Percentiles rank a stretch among this genome's conserved stretches.
These are phyloP conservation scores for Aotus griseimembra DNA, from an alignment of 2,797 vertebrate genomes.

Conservation along the genomic window DNA sequence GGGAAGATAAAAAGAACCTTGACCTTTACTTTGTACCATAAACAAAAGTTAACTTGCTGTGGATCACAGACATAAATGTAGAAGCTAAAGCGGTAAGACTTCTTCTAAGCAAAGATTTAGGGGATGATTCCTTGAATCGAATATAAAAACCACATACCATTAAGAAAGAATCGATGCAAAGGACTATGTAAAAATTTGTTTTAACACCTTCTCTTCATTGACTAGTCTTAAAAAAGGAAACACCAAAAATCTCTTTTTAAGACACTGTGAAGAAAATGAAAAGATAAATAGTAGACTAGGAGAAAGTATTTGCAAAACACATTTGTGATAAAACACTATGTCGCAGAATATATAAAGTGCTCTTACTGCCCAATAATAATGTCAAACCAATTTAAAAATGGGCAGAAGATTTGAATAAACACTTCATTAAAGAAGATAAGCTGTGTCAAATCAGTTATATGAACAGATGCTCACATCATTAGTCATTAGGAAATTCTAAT, in stretches of 20 bases:
- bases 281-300: background rate
- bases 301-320: background rate
- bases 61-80: slow-evolving; percentile 7
- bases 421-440: background rate
- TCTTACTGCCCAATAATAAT: background rate
- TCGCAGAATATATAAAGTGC: background rate
- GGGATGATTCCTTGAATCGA: slow-evolving; percentile 19
- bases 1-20: background rate
- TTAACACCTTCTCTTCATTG: background rate
- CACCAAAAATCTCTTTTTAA: background rate
- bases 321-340: background rate
- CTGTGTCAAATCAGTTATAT: background rate
- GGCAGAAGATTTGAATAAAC: background rate
- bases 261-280: background rate
- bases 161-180: slow-evolving; percentile 39
- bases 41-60: slow-evolving; percentile 59
- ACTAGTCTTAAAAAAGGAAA: background rate
- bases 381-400: background rate
- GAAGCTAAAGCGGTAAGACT: background rate
- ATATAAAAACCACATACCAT: slow-evolving; percentile 20
- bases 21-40: slow-evolving; percentile 42
- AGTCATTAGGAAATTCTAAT: background rate
- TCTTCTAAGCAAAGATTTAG: slow-evolving; percentile 27
- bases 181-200: background rate
- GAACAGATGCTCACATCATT: background rate